These are phyloP conservation scores for Dasysyrphus tricinctus DNA, from an alignment of 2,888 invertebrate species.

Conservation along the genomic window DNA sequence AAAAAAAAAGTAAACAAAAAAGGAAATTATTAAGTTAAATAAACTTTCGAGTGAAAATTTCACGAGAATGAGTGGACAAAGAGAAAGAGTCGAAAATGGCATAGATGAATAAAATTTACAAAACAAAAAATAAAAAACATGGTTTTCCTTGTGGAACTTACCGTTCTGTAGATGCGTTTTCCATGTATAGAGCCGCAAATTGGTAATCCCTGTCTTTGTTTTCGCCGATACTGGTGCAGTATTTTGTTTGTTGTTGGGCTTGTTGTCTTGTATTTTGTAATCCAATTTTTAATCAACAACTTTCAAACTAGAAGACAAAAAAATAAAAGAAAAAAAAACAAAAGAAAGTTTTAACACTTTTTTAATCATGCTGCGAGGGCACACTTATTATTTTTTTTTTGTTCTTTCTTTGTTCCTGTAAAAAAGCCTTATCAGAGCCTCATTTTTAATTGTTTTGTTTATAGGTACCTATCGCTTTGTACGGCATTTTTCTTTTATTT, in stretches of 20 bases:
- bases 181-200: conserved; percentile 61
- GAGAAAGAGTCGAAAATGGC: conserved; percentile 16
- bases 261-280: conserved; percentile 43
- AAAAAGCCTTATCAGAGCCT: conserved; percentile 38
- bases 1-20: conserved; percentile 16
- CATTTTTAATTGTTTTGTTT: conserved; percentile 26
- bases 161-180: conserved; percentile 73
- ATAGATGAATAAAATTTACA: not conserved
- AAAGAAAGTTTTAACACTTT: conserved; percentile 24
- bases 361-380: conserved; percentile 27
- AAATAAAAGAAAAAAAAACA: conserved; percentile 4
- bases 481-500: not conserved
- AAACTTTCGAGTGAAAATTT: conserved; percentile 27
- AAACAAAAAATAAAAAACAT: not conserved
- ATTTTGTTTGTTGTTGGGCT: conserved; percentile 1
- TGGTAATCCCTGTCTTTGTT: conserved; percentile 52
- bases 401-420: conserved; percentile 38
- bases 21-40: not conserved
- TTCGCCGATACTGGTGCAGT: conserved; percentile 25
- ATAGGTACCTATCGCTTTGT: conserved; percentile 7
- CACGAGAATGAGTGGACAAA: conserved; percentile 15
- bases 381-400: conserved; percentile 6
- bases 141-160: conserved; percentile 41
- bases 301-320: conserved; percentile 47
- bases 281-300: conserved; percentile 66